phyloP scores from a whole-genome alignment of 1,140 invertebrate species.

The Patella vulgata region DNA sequence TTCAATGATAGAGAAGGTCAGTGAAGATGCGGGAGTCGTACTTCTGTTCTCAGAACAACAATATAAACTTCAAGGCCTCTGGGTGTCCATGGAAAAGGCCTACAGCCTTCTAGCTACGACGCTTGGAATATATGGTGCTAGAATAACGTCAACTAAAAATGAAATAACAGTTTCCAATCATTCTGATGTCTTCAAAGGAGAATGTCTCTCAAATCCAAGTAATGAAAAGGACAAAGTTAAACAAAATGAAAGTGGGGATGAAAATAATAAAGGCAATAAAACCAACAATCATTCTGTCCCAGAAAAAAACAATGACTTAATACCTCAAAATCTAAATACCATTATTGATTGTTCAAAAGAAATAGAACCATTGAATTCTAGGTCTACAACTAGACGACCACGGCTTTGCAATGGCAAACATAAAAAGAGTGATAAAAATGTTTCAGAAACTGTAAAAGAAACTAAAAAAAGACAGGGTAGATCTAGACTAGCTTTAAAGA shows the following conservation, averaged over 20 bases:
- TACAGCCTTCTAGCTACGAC: slow-evolving; percentile 24
- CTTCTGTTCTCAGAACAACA: not conserved
- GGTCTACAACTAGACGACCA: no score
- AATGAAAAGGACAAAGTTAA: slow-evolving; percentile 1
- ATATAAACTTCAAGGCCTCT: slow-evolving; percentile 18
- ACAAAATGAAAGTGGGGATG: not conserved
- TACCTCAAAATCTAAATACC: no score
- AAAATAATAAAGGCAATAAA: not conserved
- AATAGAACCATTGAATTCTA: no score
- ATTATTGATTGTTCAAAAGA: no score
- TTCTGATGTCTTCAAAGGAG: not conserved
- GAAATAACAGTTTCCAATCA: not conserved
- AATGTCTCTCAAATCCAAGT: not conserved
- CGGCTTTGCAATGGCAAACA: no score
- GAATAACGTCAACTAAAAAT: slow-evolving; percentile 1
- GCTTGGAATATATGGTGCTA: slow-evolving; percentile 17
- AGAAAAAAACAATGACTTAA: no score
- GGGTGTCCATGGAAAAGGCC: slow-evolving; percentile 25
- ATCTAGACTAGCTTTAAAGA: no score
- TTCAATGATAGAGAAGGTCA: slow-evolving; percentile 21
- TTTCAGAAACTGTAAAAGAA: no score
- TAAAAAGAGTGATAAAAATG: no score
- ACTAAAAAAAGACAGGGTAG: no score
- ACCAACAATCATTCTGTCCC: no score
- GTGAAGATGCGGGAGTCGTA: slow-evolving; percentile 25